Evolutionary conservation across 2,888 invertebrate species (phyloP).

Genomic region (Napeogenes sylphis): DNA sequence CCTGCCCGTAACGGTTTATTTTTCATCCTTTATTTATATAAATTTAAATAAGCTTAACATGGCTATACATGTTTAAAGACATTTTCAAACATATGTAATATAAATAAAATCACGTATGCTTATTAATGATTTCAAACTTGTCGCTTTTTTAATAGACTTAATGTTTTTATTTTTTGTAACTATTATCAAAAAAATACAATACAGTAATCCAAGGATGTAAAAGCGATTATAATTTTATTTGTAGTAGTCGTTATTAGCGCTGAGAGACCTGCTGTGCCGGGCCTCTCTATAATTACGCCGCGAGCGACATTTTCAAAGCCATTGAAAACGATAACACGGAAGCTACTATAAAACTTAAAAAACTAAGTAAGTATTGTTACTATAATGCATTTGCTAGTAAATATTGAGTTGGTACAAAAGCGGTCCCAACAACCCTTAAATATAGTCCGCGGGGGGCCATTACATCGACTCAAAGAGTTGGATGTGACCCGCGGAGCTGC

Average conservation of each 20-base stretch:
- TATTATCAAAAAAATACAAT: slow-evolving; percentile 17
- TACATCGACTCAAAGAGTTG: slow-evolving; percentile 75
- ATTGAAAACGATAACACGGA: slow-evolving; percentile 77
- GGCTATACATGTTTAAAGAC: too few relatives aligned
- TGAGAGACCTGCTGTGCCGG: slow-evolving; percentile 68
- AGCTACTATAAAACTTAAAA: slow-evolving; percentile 74
- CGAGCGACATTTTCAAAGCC: slow-evolving; percentile 70
- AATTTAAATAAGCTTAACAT: too few relatives aligned
- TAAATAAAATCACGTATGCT: too few relatives aligned
- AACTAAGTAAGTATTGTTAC: slow-evolving; percentile 74
- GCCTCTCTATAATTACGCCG: slow-evolving; percentile 72
- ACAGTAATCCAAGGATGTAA: slow-evolving; percentile 51
- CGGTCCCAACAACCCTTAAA: slow-evolving; percentile 72
- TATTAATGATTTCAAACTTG: too few relatives aligned
- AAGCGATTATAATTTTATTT: slow-evolving; percentile 64
- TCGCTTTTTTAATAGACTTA: too few relatives aligned
- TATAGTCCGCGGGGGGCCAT: slow-evolving; percentile 74
- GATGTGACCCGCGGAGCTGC: slow-evolving; percentile 63
- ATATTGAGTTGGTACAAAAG: slow-evolving; percentile 74
- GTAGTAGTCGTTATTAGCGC: slow-evolving; percentile 51
- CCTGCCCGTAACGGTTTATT: too few relatives aligned
- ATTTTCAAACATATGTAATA: too few relatives aligned
- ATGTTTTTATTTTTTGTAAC: too few relatives aligned
- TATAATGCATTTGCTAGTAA: slow-evolving; percentile 77
- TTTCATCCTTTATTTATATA: too few relatives aligned